phyloP scores from a whole-genome alignment of 2,888 invertebrate species.

The Hofmannophila pseudospretella region DNA sequence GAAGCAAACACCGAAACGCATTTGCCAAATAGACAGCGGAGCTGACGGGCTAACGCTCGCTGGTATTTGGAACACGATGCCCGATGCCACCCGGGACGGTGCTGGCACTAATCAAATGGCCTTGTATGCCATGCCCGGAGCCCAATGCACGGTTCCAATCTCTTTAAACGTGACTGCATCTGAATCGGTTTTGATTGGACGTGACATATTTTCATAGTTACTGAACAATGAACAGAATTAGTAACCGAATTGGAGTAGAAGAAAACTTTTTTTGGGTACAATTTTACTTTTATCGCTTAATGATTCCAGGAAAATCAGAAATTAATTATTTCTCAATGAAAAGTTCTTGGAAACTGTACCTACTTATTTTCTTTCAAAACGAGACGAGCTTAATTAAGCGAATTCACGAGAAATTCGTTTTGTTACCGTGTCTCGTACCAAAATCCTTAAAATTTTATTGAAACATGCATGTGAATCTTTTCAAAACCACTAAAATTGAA shows the following conservation, averaged over 20 bases:
- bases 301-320: too few species aligned
- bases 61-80: constrained; percentile 5
- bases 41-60: constrained; percentile 17
- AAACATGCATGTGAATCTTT: too few species aligned
- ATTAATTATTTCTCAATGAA: too few species aligned
- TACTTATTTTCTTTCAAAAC: too few species aligned
- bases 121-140: constrained; percentile 23
- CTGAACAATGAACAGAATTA: background rate
- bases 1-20: constrained; percentile 55
- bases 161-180: constrained; percentile 23
- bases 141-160: constrained; percentile 29
- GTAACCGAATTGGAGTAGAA: background rate
- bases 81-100: constrained; percentile 13
- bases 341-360: too few species aligned
- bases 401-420: too few species aligned
- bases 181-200: constrained; percentile 13
- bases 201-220: background rate
- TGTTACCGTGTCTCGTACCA: too few species aligned
- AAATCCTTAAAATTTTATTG: too few species aligned
- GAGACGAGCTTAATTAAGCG: too few species aligned
- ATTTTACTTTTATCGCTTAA: background rate
- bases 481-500: too few species aligned
- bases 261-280: too few species aligned
- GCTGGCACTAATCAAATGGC: constrained; percentile 36
- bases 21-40: constrained; percentile 38